These are phyloP conservation scores for Selene dorsalis DNA, from an alignment of 2,797 vertebrate species.

Conservation along the genomic window DNA sequence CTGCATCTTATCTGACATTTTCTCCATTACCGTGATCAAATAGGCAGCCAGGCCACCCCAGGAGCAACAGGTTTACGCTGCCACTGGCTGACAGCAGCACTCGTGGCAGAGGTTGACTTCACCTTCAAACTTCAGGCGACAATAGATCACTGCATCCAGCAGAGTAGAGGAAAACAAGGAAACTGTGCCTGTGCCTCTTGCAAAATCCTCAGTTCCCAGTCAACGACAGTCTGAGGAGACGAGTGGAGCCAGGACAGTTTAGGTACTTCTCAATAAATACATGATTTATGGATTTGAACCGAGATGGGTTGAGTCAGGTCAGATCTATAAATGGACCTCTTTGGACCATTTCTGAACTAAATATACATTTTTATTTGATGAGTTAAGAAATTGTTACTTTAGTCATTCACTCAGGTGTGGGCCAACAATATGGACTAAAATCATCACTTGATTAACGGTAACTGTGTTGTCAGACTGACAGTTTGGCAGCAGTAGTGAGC, in stretches of 20 bases:
- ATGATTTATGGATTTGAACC: neutral
- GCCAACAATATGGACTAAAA: conserved; percentile 1
- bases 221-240: neutral
- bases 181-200: neutral
- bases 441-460: neutral
- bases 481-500: too few species aligned
- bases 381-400: neutral
- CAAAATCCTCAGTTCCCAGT: neutral
- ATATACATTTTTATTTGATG: neutral
- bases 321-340: neutral
- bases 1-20: conserved; percentile 59
- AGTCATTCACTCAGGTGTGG: neutral
- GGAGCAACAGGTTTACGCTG: conserved; percentile 33
- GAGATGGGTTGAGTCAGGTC: neutral
- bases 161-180: neutral
- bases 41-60: conserved; percentile 17
- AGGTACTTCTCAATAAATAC: neutral
- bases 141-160: neutral
- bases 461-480: neutral
- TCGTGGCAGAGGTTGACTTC: conserved; percentile 12
- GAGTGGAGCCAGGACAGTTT: too few species aligned
- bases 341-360: neutral
- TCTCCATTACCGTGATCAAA: conserved; percentile 62
- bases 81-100: conserved; percentile 20
- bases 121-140: conserved; percentile 30